phyloP scores from a whole-genome alignment of 2,888 invertebrate genomes.

The Rhopalosiphum nymphaeae region DNA sequence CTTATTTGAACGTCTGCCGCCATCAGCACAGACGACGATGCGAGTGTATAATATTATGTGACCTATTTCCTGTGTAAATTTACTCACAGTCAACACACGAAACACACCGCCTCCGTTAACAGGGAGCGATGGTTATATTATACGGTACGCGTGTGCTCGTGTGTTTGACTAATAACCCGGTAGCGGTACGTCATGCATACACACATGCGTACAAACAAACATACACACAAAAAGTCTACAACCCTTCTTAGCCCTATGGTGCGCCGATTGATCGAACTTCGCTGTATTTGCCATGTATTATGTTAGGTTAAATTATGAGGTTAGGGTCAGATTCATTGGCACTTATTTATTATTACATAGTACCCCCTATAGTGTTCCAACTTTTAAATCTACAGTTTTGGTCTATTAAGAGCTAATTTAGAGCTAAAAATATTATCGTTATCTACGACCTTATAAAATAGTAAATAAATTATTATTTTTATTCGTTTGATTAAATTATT shows the following conservation, averaged over 20 bases:
- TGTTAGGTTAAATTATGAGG: neutral
- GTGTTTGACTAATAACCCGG: constrained; percentile 60
- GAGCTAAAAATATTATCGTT: neutral
- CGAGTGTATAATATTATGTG: neutral
- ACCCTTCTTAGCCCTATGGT: neutral
- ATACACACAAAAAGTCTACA: constrained; percentile 10
- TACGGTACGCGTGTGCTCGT: neutral
- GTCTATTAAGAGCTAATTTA: neutral
- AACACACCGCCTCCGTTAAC: neutral
- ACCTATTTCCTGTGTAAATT: constrained; percentile 25
- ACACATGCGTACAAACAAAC: neutral
- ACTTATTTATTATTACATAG: neutral
- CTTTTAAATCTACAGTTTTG: neutral
- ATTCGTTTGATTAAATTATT: neutral
- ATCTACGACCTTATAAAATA: neutral
- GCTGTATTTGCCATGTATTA: neutral
- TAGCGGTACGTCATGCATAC: constrained; percentile 9
- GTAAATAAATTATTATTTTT: neutral
- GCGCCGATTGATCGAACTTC: neutral
- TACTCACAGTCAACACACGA: constrained; percentile 4
- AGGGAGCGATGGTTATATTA: neutral
- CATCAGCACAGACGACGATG: neutral
- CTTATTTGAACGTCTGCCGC: neutral
- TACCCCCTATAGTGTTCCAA: neutral
- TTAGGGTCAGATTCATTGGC: neutral